These are phyloP conservation scores for Spinus olivaceus DNA, from an alignment of 2,797 vertebrate species.

Conservation along the genomic window DNA sequence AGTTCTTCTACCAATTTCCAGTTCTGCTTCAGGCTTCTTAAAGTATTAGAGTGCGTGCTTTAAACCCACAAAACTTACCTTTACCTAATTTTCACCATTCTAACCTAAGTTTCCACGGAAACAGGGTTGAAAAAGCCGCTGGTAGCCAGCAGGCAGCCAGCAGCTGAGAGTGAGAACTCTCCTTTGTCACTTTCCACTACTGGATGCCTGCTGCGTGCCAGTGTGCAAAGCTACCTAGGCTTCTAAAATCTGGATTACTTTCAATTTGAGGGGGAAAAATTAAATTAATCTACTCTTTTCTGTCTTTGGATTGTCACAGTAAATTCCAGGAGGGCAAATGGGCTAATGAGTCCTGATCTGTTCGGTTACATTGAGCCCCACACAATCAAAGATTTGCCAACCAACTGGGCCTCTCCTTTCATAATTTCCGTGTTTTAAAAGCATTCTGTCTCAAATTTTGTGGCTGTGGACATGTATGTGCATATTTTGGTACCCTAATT, in stretches of 20 bases:
- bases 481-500: not conserved
- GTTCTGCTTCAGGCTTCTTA: slow-evolving; percentile 61
- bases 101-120: slow-evolving; percentile 75
- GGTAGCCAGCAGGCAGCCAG: slow-evolving; percentile 72
- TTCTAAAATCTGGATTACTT: slow-evolving; percentile 64
- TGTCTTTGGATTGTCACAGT: slow-evolving; percentile 52
- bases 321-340: slow-evolving; percentile 65
- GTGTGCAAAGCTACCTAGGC: slow-evolving; percentile 71
- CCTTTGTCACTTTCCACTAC: slow-evolving; percentile 79
- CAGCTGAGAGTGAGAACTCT: slow-evolving; percentile 76
- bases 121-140: slow-evolving; percentile 67
- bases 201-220: slow-evolving; percentile 79
- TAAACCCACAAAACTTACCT: slow-evolving; percentile 71
- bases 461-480: not conserved
- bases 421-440: not conserved
- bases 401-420: not conserved
- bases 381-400: slow-evolving; percentile 16
- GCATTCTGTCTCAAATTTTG: not conserved
- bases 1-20: slow-evolving; percentile 59
- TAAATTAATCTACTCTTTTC: slow-evolving; percentile 65
- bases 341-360: slow-evolving; percentile 36
- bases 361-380: slow-evolving; percentile 16
- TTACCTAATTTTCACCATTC: slow-evolving; percentile 74
- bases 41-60: slow-evolving; percentile 65
- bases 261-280: slow-evolving; percentile 53